Evolutionary conservation across 1,140 invertebrate species (phyloP).

Genomic region (Caenorhabditis remanei): DNA sequence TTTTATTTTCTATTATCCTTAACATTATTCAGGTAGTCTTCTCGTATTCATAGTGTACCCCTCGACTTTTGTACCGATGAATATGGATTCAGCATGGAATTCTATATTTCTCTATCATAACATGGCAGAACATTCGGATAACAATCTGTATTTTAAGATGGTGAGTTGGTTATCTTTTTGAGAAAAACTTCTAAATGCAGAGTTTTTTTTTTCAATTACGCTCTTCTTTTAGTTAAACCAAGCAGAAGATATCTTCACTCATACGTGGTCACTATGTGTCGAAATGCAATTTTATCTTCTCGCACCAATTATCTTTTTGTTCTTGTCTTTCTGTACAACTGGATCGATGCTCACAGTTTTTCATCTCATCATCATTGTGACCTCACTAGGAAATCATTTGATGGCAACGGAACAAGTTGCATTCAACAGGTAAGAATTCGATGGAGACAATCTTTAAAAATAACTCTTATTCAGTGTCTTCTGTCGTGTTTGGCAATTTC

Average conservation of each 20-base stretch:
- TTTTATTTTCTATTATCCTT: background rate
- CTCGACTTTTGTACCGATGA: constrained; percentile 24
- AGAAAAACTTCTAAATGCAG: background rate
- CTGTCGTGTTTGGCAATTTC: constrained; percentile 58
- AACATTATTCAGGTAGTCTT: background rate
- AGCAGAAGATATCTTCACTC: constrained; percentile 57
- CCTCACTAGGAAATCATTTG: constrained; percentile 44
- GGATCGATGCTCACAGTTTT: background rate
- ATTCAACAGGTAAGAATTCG: background rate
- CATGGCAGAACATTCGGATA: constrained; percentile 26
- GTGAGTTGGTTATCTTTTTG: constrained; percentile 7
- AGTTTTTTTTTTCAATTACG: too few relatives aligned
- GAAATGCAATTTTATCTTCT: constrained; percentile 60
- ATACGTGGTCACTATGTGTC: constrained; percentile 51
- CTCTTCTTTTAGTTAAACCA: constrained; percentile 47
- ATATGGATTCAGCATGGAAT: constrained; percentile 31
- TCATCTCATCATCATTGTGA: background rate
- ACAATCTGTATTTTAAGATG: constrained; percentile 49
- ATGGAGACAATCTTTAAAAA: background rate
- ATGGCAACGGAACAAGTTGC: constrained; percentile 19
- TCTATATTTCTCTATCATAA: constrained; percentile 36
- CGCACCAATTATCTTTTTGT: background rate
- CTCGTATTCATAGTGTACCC: constrained; percentile 9
- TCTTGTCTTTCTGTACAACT: constrained; percentile 13
- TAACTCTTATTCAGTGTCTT: constrained; percentile 37